A percentile compares a stretch with the other conserved stretches of the same genome.
These are phyloP conservation scores for Yponomeuta plumbellus DNA, from an alignment of 2,888 invertebrate genomes.

Conservation along the genomic window DNA sequence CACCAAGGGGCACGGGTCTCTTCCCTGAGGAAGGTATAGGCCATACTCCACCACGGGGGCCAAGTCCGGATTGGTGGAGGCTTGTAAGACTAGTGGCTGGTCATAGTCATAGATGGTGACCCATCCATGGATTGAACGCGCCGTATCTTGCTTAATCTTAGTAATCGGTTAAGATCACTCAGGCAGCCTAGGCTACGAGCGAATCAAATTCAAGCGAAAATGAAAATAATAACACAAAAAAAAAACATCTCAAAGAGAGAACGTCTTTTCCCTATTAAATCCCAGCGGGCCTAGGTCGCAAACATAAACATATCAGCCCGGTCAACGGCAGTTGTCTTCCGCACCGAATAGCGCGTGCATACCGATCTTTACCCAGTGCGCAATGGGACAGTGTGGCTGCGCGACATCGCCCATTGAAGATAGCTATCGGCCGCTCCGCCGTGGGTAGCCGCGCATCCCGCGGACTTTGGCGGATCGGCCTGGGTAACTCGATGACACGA, in stretches of 20 bases:
- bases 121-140: no score
- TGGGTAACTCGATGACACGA: background rate
- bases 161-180: no score
- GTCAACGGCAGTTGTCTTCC: slow-evolving; percentile 16
- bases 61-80: no score
- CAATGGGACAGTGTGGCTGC: slow-evolving; percentile 42
- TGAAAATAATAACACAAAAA: no score
- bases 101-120: no score
- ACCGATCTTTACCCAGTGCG: slow-evolving; percentile 53
- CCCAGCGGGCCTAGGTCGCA: background rate
- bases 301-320: slow-evolving; percentile 45
- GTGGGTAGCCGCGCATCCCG: slow-evolving; percentile 26
- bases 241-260: background rate
- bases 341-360: slow-evolving; percentile 29
- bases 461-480: background rate
- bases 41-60: no score
- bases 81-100: no score
- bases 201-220: no score
- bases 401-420: slow-evolving; percentile 55
- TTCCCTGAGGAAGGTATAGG: no score
- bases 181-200: no score
- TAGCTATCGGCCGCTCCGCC: slow-evolving; percentile 28
- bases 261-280: background rate
- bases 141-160: no score
- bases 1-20: no score